phyloP scores from a whole-genome alignment of 2,797 vertebrate species.

The Coccyzus lansbergi region DNA sequence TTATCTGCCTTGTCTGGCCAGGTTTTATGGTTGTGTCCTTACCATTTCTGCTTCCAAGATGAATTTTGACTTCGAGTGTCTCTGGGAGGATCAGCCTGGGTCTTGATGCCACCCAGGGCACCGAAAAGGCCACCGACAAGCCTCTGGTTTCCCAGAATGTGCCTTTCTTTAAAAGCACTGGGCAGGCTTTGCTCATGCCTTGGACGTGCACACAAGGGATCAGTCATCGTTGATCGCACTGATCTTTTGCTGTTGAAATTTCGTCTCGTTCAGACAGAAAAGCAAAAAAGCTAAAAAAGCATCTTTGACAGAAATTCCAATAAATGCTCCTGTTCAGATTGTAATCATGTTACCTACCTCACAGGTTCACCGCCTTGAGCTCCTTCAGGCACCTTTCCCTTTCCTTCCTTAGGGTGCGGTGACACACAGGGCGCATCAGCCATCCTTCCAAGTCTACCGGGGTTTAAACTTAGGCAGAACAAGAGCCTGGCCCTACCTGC shows the following conservation, averaged over 20 bases:
- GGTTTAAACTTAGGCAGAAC: neutral
- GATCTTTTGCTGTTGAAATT: neutral
- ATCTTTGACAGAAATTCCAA: neutral
- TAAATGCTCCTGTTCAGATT: neutral
- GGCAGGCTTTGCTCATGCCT: neutral
- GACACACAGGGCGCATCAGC: neutral
- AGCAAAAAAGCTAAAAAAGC: neutral
- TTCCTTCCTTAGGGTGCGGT: rapidly evolving
- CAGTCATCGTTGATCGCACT: rapidly evolving
- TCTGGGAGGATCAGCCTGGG: neutral
- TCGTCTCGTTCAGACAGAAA: neutral
- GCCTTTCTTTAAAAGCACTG: neutral
- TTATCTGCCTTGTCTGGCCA: neutral
- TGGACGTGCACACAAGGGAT: neutral
- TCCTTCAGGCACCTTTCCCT: neutral
- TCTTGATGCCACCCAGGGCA: neutral
- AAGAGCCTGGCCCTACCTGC: neutral
- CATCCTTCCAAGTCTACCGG: neutral
- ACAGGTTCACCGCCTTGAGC: neutral
- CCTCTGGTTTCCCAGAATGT: neutral
- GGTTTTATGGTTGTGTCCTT: neutral
- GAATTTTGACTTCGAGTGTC: neutral
- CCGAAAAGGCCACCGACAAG: neutral
- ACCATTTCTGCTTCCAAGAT: slow-evolving; percentile 43
- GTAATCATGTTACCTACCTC: slow-evolving; percentile 50